A percentile compares a stretch with the other conserved stretches of the same genome.
These are phyloP conservation scores for Danaus chrysippus DNA, from an alignment of 2,888 invertebrate species.

Conservation along the genomic window DNA sequence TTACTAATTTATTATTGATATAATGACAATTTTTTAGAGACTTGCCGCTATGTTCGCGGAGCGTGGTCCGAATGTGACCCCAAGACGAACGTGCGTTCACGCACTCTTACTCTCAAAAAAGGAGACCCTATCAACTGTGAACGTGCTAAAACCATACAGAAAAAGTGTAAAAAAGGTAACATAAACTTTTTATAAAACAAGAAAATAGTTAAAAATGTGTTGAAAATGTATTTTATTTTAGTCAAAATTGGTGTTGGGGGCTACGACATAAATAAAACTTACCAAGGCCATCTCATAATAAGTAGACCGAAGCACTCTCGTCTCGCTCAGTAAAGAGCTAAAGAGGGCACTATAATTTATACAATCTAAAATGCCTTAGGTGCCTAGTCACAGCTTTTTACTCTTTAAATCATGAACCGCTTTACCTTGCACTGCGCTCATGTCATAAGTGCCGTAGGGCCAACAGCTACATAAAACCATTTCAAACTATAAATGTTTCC, in stretches of 20 bases:
- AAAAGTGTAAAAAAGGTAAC: constrained; percentile 94
- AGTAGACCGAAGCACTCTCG: constrained; percentile 2
- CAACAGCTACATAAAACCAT: background rate
- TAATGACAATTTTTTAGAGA: constrained; percentile 57
- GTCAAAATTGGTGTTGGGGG: background rate
- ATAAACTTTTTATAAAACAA: background rate
- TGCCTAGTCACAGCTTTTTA: constrained; percentile 6
- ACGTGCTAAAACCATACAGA: constrained; percentile 90
- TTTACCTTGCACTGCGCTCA: background rate
- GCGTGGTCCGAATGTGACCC: constrained; percentile 94
- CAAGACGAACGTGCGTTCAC: constrained; percentile 88
- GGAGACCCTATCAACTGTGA: constrained; percentile 89
- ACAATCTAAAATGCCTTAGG: constrained; percentile 1
- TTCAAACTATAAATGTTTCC: background rate
- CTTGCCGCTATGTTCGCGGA: constrained; percentile 92
- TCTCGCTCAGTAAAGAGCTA: background rate
- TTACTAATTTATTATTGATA: background rate
- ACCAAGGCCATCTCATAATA: constrained; percentile 5
- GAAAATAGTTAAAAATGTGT: too few relatives aligned
- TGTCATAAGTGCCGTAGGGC: background rate
- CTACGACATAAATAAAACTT: constrained; percentile 2
- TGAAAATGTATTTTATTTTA: too few relatives aligned
- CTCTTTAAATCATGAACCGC: background rate
- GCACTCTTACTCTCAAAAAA: constrained; percentile 91
- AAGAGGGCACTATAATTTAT: constrained; percentile 4